Evolutionary conservation across 2,113 vertebrate species (phyloP).

Genomic region (Cervus canadensis): DNA sequence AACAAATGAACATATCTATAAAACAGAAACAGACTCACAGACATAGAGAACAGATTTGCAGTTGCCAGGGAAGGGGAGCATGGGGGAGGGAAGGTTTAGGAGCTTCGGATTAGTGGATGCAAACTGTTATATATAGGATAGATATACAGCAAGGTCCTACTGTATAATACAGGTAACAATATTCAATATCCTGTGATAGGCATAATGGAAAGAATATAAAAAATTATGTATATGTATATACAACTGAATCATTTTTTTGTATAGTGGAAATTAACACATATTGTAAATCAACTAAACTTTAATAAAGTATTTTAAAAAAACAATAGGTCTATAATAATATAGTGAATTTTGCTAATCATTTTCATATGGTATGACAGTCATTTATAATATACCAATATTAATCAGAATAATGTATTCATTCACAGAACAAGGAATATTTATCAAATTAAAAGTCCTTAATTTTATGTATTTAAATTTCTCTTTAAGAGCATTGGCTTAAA

Average conservation of each 20-base stretch:
- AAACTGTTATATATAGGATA: neutral
- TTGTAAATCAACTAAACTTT: neutral
- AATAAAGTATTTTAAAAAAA: neutral
- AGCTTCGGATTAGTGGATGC: neutral
- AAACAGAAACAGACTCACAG: neutral
- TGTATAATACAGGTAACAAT: neutral
- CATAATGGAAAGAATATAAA: neutral
- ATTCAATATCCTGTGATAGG: neutral
- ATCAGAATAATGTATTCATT: neutral
- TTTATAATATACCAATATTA: neutral
- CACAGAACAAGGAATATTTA: neutral
- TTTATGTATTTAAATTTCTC: neutral
- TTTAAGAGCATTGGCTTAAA: neutral
- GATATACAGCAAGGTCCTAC: neutral
- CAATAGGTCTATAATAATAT: neutral
- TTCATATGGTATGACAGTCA: neutral
- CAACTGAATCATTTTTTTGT: neutral
- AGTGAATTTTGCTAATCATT: neutral
- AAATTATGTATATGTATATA: neutral
- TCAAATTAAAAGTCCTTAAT: neutral
- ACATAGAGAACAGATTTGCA: neutral
- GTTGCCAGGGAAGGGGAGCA: neutral
- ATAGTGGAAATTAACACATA: neutral
- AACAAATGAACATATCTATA: neutral
- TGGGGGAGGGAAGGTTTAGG: neutral